Evolutionary conservation across 2,888 invertebrate genomes (phyloP).

Genomic region (Philereme transversata): DNA sequence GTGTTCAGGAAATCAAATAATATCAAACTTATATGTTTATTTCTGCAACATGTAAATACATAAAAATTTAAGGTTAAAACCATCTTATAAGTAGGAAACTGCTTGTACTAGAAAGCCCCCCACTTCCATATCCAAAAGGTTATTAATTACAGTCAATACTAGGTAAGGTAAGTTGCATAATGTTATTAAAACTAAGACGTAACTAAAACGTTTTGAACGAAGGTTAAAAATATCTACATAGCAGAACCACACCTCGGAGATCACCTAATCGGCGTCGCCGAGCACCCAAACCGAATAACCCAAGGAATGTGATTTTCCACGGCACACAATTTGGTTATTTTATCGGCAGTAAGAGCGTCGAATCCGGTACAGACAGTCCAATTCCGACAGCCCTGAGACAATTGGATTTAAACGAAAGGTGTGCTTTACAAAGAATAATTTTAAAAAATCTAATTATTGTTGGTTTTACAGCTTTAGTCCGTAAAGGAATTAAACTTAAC

Average conservation of each 20-base stretch:
- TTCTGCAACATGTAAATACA: too few relatives aligned
- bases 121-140: too few relatives aligned
- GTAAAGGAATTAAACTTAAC: too few relatives aligned
- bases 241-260: slow-evolving; percentile 9
- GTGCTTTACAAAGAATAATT: not conserved
- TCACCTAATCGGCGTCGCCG: slow-evolving; percentile 21
- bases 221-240: slow-evolving; percentile 27
- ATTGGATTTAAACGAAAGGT: not conserved
- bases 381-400: slow-evolving; percentile 4
- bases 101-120: too few relatives aligned
- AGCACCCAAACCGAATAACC: slow-evolving; percentile 25
- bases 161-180: too few relatives aligned
- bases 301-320: slow-evolving; percentile 31
- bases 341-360: slow-evolving; percentile 29
- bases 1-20: too few relatives aligned
- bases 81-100: too few relatives aligned
- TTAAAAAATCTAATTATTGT: not conserved
- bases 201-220: slow-evolving; percentile 2
- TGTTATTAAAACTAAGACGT: too few relatives aligned
- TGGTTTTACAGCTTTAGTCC: too few relatives aligned
- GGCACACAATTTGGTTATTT: slow-evolving; percentile 40
- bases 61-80: too few relatives aligned
- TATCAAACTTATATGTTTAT: too few relatives aligned
- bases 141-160: too few relatives aligned
- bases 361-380: slow-evolving; percentile 14